phyloP scores from a whole-genome alignment of 2,113 vertebrate species.

The Empidonax traillii region DNA sequence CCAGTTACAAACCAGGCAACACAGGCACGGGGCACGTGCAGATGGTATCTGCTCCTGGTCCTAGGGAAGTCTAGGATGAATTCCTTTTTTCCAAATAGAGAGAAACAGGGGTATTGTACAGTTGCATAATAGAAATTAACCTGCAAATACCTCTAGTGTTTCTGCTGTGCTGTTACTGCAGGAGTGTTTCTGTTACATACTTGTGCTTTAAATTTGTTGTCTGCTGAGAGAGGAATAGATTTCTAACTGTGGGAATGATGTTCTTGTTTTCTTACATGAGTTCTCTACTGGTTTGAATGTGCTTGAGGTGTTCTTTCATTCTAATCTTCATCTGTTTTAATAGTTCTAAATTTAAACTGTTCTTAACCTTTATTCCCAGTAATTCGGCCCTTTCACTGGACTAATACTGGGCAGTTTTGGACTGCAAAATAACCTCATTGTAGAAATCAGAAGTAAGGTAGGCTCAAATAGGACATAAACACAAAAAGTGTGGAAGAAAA shows the following conservation, averaged over 20 bases:
- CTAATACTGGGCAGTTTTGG: neutral
- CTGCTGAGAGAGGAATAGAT: neutral
- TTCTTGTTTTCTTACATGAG: neutral
- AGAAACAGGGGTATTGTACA: neutral
- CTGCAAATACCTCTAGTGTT: neutral
- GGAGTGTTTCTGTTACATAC: neutral
- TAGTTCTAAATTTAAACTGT: neutral
- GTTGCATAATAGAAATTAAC: neutral
- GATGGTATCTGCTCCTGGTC: neutral
- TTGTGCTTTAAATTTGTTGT: neutral
- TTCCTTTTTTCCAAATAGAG: neutral
- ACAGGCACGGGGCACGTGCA: neutral
- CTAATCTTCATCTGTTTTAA: neutral
- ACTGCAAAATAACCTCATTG: neutral
- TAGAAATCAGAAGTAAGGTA: neutral
- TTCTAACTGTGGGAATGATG: neutral
- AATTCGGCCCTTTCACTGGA: neutral
- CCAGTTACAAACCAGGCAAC: neutral
- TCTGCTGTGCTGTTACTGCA: neutral
- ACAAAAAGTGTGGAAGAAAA: neutral
- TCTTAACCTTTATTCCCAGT: neutral
- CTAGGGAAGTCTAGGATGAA: neutral
- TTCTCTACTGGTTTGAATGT: neutral
- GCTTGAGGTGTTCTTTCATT: neutral
- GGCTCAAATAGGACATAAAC: neutral